These are phyloP conservation scores for Galagoides demidoff DNA, from an alignment of 2,797 vertebrate species.

Conservation along the genomic window DNA sequence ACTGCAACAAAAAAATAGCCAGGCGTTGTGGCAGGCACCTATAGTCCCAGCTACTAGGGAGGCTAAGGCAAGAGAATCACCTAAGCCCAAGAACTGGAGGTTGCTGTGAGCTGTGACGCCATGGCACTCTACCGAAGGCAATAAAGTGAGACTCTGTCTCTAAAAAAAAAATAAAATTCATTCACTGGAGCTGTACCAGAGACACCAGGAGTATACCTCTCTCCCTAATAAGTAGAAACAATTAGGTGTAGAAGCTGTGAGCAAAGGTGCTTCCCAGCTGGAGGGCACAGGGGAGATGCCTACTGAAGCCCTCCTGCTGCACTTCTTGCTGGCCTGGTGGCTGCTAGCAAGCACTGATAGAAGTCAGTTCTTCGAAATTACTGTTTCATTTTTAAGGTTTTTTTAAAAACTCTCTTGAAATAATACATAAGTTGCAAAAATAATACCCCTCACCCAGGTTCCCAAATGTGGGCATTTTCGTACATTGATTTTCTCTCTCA, in stretches of 20 bases:
- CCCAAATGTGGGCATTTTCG: neutral
- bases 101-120: too few species aligned
- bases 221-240: neutral
- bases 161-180: neutral
- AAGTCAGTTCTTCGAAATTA: neutral
- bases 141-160: too few species aligned
- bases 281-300: accelerated
- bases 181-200: neutral
- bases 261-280: neutral
- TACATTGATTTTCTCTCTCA: neutral
- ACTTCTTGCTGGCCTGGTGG: neutral
- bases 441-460: neutral
- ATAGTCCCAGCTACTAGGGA: too few species aligned
- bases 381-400: neutral
- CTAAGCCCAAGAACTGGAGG: too few species aligned
- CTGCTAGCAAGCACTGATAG: neutral
- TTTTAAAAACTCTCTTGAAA: neutral
- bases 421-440: neutral
- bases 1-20: too few species aligned
- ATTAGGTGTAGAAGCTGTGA: neutral
- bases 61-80: too few species aligned
- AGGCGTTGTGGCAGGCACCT: too few species aligned
- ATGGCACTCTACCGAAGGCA: too few species aligned
- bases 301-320: too few species aligned
- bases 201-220: neutral